Base-by-base conservation (phyloP, 92 coral and sea anemone genomes). In the Parazoanthus swiftii region DNA sequence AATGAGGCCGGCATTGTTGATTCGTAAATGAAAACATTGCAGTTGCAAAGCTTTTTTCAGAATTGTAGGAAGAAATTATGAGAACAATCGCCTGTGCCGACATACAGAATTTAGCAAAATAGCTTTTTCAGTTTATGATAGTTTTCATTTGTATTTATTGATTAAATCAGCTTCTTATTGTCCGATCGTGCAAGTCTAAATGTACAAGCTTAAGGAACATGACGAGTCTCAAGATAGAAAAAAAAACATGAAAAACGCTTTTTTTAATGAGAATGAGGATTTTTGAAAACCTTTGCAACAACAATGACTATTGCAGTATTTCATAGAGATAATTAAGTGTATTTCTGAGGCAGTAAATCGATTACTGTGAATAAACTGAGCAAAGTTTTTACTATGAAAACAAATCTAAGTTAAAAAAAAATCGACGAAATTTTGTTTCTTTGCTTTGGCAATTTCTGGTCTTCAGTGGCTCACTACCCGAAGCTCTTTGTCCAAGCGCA, bases 141-240 rank as follows among this genome's bases (percentile, higher is more conserved):
- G 56, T 50, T 50, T 50, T 50, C 56, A 6, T 5, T 50, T 50
- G 56, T 50, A 50, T 9, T 67, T 21, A 67, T 67, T 21, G 29
- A 67, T 20, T 67, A 67, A 67, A 67, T 67, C 74, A 67, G 74
- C 29, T 67, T 67, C 29, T 2, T 65, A 6, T 65, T 18, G 74
- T 67, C 74, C 74, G 74, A 67, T 67, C 0, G 74, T 15, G 29
- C 0, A 20, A 67, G 29, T 67, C 29, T 20, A 20, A 18, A 18
- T 20, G 74, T 67, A 67, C 29, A 67, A 67, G 74, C 74, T 20
- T 67, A 67, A 67, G 74, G 0, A 0, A 67, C 29, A 0, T 67
- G 74, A 67, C 10, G 74, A 67, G 74, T 67, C 74, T 67, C 74
- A 2, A 67, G 74, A 67, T 67, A 20, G 74, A n/a, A 67, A 67